Evolutionary conservation across 1,140 invertebrate species (phyloP).

Genomic region (Trichonephila clavata): DNA sequence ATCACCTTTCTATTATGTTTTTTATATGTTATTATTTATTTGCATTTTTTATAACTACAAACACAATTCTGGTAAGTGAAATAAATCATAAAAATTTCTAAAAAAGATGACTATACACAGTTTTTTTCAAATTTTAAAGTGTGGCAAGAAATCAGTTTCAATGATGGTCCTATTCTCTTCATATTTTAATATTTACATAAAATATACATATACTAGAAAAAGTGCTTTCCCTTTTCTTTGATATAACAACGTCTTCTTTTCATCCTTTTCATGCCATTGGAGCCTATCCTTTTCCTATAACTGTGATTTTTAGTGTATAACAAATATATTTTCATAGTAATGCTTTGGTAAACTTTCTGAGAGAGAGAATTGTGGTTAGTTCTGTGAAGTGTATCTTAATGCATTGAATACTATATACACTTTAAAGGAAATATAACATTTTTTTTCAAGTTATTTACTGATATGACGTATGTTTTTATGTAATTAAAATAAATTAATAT

Average conservation of each 20-base stretch:
- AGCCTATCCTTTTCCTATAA: not conserved
- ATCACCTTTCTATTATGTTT: too few relatives aligned
- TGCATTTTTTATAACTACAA: not conserved
- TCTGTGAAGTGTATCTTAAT: too few relatives aligned
- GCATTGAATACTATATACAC: too few relatives aligned
- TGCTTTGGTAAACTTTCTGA: not conserved
- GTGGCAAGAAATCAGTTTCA: not conserved
- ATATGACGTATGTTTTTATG: not conserved
- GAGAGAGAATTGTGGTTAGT: too few relatives aligned
- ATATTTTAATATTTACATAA: not conserved
- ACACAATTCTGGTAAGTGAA: not conserved
- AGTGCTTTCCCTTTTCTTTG: conserved; percentile 16
- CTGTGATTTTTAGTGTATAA: not conserved
- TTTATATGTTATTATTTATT: not conserved
- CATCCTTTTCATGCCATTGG: not conserved
- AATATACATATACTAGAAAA: not conserved
- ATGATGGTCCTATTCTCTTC: too few relatives aligned
- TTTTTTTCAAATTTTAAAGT: not conserved
- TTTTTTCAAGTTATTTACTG: too few relatives aligned
- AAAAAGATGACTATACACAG: not conserved
- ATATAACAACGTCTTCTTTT: not conserved
- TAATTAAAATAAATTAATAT: not conserved
- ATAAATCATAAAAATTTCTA: not conserved
- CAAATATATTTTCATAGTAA: not conserved
- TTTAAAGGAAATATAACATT: too few relatives aligned